A percentile compares a stretch with the other conserved stretches of the same genome.
Conservation (phyloP, 2,113 vertebrate genomes). For the Ammodytes dubius region DNA sequence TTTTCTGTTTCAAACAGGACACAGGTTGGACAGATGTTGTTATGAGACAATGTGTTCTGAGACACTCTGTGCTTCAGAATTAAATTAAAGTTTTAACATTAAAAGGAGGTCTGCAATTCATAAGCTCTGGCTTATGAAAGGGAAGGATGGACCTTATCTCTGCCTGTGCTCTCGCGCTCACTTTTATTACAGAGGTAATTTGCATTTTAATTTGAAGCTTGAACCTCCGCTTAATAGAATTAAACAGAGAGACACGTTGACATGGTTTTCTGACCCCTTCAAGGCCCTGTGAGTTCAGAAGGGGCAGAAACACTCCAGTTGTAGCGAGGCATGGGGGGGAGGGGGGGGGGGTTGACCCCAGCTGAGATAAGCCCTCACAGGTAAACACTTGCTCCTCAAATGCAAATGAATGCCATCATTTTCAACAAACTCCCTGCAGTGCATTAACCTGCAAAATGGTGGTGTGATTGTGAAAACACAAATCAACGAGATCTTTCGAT, state of each 20-base stretch:
- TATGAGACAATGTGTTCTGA: conserved; percentile 68
- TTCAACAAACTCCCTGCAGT: conserved; percentile 49
- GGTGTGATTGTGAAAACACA: conserved; percentile 47
- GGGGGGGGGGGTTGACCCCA: conserved; percentile 50
- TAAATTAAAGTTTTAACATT: conserved; percentile 79
- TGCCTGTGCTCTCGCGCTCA: conserved; percentile 68
- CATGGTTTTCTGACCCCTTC: conserved; percentile 78
- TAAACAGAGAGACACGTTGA: conserved; percentile 79
- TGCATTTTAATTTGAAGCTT: conserved; percentile 88
- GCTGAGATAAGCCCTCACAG: conserved; percentile 70
- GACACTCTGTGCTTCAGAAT: conserved; percentile 77
- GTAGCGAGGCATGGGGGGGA: conserved; percentile 29
- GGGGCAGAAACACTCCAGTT: conserved; percentile 60
- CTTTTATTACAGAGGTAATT: conserved; percentile 83
- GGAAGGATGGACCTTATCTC: conserved; percentile 82
- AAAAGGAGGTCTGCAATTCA: conserved; percentile 75
- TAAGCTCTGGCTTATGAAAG: conserved; percentile 74
- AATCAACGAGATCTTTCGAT: conserved; percentile 47
- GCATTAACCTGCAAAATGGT: conserved; percentile 67
- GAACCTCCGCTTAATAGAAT: conserved; percentile 86
- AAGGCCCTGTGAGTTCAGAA: conserved; percentile 57
- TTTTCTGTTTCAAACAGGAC: conserved; percentile 69
- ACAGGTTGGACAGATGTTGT: conserved; percentile 58
- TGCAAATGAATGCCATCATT: conserved; percentile 71
- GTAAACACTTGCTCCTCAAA: conserved; percentile 79